Conservation (phyloP, 1,140 invertebrate genomes). For the Drosophila elegans region DNA sequence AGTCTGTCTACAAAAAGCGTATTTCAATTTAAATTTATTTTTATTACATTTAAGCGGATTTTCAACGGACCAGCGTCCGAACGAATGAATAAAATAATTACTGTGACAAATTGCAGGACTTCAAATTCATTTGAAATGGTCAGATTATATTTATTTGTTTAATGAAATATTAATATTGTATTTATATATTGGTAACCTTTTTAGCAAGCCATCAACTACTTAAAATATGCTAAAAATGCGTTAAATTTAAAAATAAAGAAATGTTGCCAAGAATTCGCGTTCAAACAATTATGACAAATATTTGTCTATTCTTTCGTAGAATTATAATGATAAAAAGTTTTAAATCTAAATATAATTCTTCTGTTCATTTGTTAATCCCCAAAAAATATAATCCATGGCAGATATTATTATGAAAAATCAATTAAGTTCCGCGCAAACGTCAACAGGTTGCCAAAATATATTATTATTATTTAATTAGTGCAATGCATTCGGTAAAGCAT, state of each 20-base stretch:
- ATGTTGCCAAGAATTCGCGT: too few relatives aligned
- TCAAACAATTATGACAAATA: too few relatives aligned
- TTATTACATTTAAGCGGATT: conserved; percentile 47
- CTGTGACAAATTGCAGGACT: conserved; percentile 30
- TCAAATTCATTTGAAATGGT: conserved; percentile 18
- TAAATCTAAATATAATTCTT: too few relatives aligned
- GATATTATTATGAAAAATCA: conserved; percentile 4
- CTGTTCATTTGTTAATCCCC: not conserved
- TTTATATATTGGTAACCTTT: too few relatives aligned
- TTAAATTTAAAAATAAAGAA: too few relatives aligned
- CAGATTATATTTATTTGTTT: not conserved
- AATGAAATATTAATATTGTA: too few relatives aligned
- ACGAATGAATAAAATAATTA: conserved; percentile 33
- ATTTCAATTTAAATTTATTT: conserved; percentile 54
- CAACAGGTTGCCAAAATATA: not conserved
- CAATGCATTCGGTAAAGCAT: not conserved
- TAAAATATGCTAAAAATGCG: too few relatives aligned
- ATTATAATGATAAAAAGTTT: too few relatives aligned
- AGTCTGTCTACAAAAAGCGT: conserved; percentile 33
- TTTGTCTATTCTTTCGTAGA: too few relatives aligned
- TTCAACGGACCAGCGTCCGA: conserved; percentile 16
- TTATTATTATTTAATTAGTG: not conserved
- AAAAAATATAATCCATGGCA: not conserved
- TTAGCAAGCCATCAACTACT: too few relatives aligned
- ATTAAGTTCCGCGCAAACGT: not conserved